phyloP scores from a whole-genome alignment of 2,113 vertebrate genomes.

The Condylura cristata region DNA sequence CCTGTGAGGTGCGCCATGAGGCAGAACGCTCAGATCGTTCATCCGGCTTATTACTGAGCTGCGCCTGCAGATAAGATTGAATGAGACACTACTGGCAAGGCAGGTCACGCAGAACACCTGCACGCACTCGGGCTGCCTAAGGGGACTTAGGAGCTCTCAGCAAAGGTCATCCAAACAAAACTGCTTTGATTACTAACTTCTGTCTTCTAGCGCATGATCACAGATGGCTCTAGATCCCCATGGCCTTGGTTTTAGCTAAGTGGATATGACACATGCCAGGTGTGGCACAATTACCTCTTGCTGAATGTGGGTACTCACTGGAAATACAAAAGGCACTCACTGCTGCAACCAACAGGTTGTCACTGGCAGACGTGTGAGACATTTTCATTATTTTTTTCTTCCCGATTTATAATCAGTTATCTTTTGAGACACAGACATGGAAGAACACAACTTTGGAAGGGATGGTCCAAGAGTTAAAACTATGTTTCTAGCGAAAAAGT shows the following conservation, averaged over 20 bases:
- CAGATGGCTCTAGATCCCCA: conserved; percentile 33
- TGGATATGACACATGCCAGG: conserved; percentile 62
- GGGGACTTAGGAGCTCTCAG: neutral
- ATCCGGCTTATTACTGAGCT: neutral
- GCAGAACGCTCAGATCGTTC: neutral
- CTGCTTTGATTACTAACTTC: neutral
- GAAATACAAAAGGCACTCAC: conserved; percentile 56
- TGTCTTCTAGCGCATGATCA: neutral
- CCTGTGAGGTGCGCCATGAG: neutral
- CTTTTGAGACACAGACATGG: conserved; percentile 46
- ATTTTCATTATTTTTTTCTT: conserved; percentile 41
- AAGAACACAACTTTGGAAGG: neutral
- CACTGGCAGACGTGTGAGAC: conserved; percentile 53
- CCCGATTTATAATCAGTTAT: conserved; percentile 63
- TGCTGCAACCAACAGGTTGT: conserved; percentile 73
- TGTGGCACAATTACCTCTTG: conserved; percentile 65
- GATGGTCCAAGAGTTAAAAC: neutral
- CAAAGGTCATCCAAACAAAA: neutral
- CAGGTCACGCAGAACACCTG: neutral
- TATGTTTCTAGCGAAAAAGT: conserved; percentile 1
- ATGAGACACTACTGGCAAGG: neutral
- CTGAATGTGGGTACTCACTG: conserved; percentile 64
- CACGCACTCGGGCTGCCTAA: neutral
- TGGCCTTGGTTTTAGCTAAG: neutral
- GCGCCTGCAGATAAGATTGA: neutral